These are phyloP conservation scores for Monomorium pharaonis DNA, from an alignment of 1,140 invertebrate genomes.

Conservation along the genomic window DNA sequence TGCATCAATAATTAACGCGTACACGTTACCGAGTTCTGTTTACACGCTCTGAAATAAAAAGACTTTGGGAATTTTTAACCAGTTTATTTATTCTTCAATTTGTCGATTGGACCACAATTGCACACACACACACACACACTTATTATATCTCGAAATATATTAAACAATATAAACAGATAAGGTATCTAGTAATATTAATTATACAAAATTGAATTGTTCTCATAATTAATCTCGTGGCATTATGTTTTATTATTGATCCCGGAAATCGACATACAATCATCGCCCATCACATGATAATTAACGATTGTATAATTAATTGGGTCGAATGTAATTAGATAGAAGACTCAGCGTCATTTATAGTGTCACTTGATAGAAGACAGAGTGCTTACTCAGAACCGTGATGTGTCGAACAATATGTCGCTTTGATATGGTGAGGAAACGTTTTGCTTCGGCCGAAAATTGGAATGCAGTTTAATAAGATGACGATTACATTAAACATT, in stretches of 20 bases:
- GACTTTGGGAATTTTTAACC: neutral
- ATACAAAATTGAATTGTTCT: neutral
- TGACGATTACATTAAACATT: neutral
- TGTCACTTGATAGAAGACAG: slow-evolving; percentile 2
- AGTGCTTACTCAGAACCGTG: neutral
- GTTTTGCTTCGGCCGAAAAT: neutral
- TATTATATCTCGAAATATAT: neutral
- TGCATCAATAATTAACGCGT: neutral
- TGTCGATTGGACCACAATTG: neutral
- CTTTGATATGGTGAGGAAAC: neutral
- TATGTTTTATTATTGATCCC: slow-evolving; percentile 3
- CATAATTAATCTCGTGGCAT: neutral
- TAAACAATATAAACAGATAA: neutral
- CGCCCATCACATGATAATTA: slow-evolving; percentile 24
- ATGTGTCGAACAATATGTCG: neutral
- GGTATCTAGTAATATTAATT: neutral
- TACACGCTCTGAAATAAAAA: neutral
- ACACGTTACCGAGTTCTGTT: neutral
- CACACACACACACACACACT: no score
- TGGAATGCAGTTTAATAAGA: neutral
- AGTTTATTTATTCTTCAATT: neutral
- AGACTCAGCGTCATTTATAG: neutral
- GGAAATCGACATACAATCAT: neutral
- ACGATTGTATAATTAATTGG: slow-evolving; percentile 63
- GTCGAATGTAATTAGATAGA: slow-evolving; percentile 5